These are phyloP conservation scores for Zygothrica quintamaculata DNA, from an alignment of 2,888 invertebrate genomes.

Conservation along the genomic window DNA sequence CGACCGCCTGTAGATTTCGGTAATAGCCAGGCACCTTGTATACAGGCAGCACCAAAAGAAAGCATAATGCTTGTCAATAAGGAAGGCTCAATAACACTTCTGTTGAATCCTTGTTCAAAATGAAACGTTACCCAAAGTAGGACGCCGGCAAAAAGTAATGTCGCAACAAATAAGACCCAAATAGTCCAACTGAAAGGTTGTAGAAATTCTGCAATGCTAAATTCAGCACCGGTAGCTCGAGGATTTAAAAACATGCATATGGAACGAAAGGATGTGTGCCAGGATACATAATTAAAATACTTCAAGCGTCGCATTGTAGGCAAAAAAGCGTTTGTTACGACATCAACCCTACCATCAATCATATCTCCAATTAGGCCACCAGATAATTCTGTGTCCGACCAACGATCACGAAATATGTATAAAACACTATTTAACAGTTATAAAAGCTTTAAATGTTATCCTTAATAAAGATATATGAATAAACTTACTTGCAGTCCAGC, in stretches of 20 bases:
- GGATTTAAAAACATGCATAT: conserved; percentile 87
- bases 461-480: not conserved
- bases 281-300: conserved; percentile 51
- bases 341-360: conserved; percentile 63
- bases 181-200: conserved; percentile 86
- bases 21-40: conserved; percentile 85
- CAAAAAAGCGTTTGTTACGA: conserved; percentile 57
- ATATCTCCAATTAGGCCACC: conserved; percentile 79
- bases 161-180: conserved; percentile 85
- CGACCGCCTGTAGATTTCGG: conserved; percentile 85
- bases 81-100: conserved; percentile 66
- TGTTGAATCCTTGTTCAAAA: conserved; percentile 55
- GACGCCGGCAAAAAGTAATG: conserved; percentile 81
- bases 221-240: conserved; percentile 84
- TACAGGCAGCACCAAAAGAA: conserved; percentile 85
- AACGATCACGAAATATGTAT: conserved; percentile 63
- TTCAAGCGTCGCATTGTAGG: conserved; percentile 50
- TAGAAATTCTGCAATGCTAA: conserved; percentile 86
- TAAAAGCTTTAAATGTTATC: not conserved
- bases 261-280: conserved; percentile 76
- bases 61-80: conserved; percentile 81
- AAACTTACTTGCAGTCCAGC: conserved; percentile 74
- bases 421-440: conserved; percentile 53
- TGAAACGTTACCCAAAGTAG: conserved; percentile 82
- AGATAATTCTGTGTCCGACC: conserved; percentile 63